A percentile compares a stretch with the other conserved stretches of the same genome.
Evolutionary conservation across 2,888 invertebrate genomes (phyloP).

Genomic region (Synanthedon formicaeformis): DNA sequence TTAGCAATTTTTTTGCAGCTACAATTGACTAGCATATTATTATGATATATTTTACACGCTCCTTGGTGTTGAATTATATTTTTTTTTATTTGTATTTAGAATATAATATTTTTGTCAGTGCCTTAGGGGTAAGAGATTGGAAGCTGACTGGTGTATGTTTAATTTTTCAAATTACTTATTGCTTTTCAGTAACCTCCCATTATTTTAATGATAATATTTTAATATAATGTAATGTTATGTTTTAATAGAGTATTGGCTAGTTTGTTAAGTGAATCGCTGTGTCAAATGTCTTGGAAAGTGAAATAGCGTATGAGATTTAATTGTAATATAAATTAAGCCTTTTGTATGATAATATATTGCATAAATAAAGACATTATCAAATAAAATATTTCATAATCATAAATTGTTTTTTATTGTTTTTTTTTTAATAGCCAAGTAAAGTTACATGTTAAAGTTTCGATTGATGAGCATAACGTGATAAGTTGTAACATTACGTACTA

Average conservation of each 20-base stretch:
- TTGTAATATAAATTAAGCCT: conserved; percentile 52
- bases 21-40: conserved; percentile 33
- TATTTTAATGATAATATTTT: conserved; percentile 20
- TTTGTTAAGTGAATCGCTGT: conserved; percentile 34
- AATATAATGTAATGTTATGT: conserved; percentile 7
- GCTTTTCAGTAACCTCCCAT: conserved; percentile 16
- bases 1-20: conserved; percentile 17
- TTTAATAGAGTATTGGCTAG: conserved; percentile 11
- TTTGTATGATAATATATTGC: conserved; percentile 60
- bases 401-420: neutral
- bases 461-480: neutral
- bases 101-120: conserved; percentile 62
- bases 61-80: conserved; percentile 41
- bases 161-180: conserved; percentile 37
- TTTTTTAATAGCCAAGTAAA: neutral
- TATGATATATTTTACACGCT: conserved; percentile 62
- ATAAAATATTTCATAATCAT: conserved; percentile 46
- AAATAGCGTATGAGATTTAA: conserved; percentile 27
- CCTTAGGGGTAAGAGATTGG: conserved; percentile 57
- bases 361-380: conserved; percentile 65
- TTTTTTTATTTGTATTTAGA: conserved; percentile 46
- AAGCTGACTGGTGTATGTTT: conserved; percentile 30
- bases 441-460: neutral
- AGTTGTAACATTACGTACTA: too few species aligned
- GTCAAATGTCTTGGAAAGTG: conserved; percentile 50